Conservation (phyloP, 2,888 invertebrate species). For the Leptinotarsa tumamoca region DNA sequence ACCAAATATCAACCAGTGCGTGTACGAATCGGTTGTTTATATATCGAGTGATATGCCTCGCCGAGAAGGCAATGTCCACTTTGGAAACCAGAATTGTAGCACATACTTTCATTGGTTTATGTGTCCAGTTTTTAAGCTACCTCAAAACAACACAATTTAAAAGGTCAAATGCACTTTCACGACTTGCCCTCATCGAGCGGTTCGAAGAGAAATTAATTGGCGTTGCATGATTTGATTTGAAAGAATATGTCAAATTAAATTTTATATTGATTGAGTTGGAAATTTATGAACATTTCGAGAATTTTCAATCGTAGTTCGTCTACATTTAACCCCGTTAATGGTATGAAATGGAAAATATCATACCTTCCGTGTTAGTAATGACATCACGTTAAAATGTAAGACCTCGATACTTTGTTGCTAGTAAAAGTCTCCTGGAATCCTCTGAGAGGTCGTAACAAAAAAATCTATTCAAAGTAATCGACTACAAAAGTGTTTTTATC, state of each 20-base stretch:
- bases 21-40: conserved; percentile 28
- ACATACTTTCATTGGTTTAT: conserved; percentile 59
- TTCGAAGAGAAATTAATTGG: conserved; percentile 23
- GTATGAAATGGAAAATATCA: too few relatives aligned
- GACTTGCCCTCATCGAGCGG: conserved; percentile 25
- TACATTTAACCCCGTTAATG: too few relatives aligned
- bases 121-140: conserved; percentile 57
- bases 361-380: too few relatives aligned
- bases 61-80: conserved; percentile 50
- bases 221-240: conserved; percentile 10
- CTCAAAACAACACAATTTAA: conserved; percentile 56
- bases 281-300: not conserved
- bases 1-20: conserved; percentile 27
- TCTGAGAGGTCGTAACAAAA: too few relatives aligned
- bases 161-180: conserved; percentile 60
- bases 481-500: too few relatives aligned
- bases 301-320: too few relatives aligned
- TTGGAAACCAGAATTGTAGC: conserved; percentile 51
- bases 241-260: not conserved
- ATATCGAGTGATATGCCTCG: conserved; percentile 33
- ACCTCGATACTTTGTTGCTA: too few relatives aligned
- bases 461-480: too few relatives aligned
- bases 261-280: not conserved
- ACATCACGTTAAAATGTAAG: too few relatives aligned
- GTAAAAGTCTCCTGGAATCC: too few relatives aligned